Evolutionary conservation across 2,888 invertebrate species (phyloP).

Genomic region (Lagria hirta): DNA sequence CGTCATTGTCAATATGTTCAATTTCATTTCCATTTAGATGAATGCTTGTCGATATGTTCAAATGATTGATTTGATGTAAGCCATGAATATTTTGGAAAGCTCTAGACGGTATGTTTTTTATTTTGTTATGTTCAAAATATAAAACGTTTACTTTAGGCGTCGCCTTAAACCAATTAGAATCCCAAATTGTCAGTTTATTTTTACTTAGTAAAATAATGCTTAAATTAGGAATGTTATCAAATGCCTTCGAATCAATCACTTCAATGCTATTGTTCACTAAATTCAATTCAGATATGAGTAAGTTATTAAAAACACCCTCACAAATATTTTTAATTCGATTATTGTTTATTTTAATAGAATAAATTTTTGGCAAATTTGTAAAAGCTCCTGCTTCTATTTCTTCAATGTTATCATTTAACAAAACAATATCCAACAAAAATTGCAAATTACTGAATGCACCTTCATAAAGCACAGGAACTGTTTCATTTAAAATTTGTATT

Average conservation of each 20-base stretch:
- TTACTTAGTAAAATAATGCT: conserved; percentile 37
- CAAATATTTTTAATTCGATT: conserved; percentile 36
- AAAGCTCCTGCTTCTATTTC: conserved; percentile 41
- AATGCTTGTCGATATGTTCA: conserved; percentile 35
- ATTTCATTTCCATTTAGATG: conserved; percentile 40
- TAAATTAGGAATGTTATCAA: conserved; percentile 40
- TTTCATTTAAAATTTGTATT: conserved; percentile 45
- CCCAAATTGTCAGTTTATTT: conserved; percentile 38
- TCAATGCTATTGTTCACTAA: conserved; percentile 39
- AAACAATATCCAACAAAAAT: conserved; percentile 39
- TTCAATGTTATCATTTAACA: conserved; percentile 35
- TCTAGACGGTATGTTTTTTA: conserved; percentile 33
- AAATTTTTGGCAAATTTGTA: conserved; percentile 35
- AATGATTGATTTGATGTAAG: conserved; percentile 28
- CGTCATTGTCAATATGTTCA: conserved; percentile 36
- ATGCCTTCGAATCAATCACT: conserved; percentile 36
- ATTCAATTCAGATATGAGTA: conserved; percentile 36
- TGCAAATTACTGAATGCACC: conserved; percentile 43
- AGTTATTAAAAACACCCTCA: conserved; percentile 38
- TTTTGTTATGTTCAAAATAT: conserved; percentile 39
- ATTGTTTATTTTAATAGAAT: conserved; percentile 35
- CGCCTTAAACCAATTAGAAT: conserved; percentile 39
- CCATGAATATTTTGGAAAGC: conserved; percentile 38
- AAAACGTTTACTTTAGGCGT: conserved; percentile 37
- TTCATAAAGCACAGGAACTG: conserved; percentile 41